phyloP scores from a whole-genome alignment of 2,113 vertebrate species.

The Ovibos moschatus region DNA sequence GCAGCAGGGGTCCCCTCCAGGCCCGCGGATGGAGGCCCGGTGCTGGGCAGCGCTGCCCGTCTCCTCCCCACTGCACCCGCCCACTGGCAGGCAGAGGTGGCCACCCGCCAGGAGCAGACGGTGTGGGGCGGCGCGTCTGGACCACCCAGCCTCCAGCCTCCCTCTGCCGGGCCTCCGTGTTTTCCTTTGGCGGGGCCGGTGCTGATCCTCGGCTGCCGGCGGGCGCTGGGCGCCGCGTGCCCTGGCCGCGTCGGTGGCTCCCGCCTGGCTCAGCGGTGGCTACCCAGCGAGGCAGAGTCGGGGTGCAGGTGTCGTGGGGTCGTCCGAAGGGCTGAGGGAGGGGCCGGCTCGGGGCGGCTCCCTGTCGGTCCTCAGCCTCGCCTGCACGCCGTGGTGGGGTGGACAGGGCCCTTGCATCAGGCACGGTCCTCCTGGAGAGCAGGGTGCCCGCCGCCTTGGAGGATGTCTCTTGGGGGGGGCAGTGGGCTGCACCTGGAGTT shows the following conservation, averaged over 20 bases:
- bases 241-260: background rate
- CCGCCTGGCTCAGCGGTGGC: rapidly evolving
- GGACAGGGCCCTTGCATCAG: rapidly evolving
- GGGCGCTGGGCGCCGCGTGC: background rate
- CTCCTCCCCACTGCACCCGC: background rate
- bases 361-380: rapidly evolving
- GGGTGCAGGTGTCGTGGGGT: background rate
- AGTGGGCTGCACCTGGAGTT: background rate
- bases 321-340: background rate
- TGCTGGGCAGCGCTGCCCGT: background rate
- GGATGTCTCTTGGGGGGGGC: background rate
- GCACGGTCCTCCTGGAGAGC: no score
- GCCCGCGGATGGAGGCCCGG: background rate
- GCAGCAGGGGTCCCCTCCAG: background rate
- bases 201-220: rapidly evolving
- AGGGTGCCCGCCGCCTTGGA: background rate
- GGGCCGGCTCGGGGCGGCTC: rapidly evolving
- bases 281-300: background rate
- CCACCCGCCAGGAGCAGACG: rapidly evolving
- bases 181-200: background rate
- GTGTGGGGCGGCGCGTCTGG: background rate
- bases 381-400: rapidly evolving
- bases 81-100: background rate
- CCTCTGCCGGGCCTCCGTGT: background rate
- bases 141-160: background rate